Evolutionary conservation across 92 coral and sea anemone species (phyloP), one percentile per base, ranked within the genome.

Genomic region (Pocillopora meandrina): DNA sequence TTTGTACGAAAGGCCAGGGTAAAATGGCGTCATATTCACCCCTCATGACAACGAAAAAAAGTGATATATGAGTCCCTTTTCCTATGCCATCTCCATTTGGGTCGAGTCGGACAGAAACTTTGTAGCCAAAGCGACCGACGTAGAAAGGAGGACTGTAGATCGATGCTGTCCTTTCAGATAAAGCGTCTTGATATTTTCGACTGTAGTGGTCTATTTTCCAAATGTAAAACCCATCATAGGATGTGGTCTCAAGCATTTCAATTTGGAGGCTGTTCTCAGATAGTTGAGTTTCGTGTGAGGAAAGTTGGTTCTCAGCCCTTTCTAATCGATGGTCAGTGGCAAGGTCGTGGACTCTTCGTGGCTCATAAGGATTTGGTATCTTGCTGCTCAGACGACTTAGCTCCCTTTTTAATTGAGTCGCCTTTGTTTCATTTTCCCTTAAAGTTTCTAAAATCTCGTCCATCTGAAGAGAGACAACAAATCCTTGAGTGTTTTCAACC

Each of bases 1-100:
- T 91, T 79, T 95, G 97, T 20, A 85, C 80, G 77, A 95, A 95
- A 20, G 98, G 98, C 98, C 98, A 95, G 2, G 95, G 96, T 58
- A 91, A 63, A 16, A 91, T 70, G n/a, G 91, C 95, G 76, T 95
- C 98, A 77, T 88, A 93, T 68, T 85, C 98, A 14, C 98, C 96
- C 67, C 92, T 88, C 98, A 95, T 95, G 23, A 95, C 82, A 60
- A 89, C 97, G 65, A 93, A 91, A 82, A 93, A 93, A 61, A 95
- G 71, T 18, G 98, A 95, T 10, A 95, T 71, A 72, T 93, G 92
- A 1, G 88, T 85, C 5, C 92, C 93, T 67, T 93, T 95, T 0
- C 97, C 96, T 88, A 79, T 83, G 3, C 96, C 95, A 78, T 93
- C 91, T 1, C 96, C 98, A 72, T 89, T 87, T 15, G 94, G 90